Base-by-base conservation (phyloP, 2,888 invertebrate species). In the Agrochola litura region DNA sequence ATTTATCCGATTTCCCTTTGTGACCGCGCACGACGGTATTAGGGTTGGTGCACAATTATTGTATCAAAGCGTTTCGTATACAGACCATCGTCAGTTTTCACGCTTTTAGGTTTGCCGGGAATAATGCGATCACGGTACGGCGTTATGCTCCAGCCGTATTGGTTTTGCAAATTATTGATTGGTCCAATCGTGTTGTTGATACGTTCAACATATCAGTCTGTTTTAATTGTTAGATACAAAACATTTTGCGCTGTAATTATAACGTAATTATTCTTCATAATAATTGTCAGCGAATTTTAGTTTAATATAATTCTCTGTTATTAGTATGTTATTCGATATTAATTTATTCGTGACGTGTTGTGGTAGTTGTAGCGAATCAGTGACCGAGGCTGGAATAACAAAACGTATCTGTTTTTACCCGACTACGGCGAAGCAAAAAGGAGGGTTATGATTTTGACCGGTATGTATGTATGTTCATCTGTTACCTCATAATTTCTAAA, bases 1-100 rank as follows among this genome's bases (percentile, higher is more conserved):
- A 89, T 92, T 92, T 90, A 92, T 92, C 90, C 88, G 90, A 91
- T 92, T 92, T 90, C 88, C 88, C 89, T 91, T 91, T 90, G 88
- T 89, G 89, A 79, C 86, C 83, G 83, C 83, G 79, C 79, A 74
- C 85, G 83, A 81, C 88, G 87, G 85, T 90, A 86, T 88, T 87
- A 89, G 86, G 86, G 86, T 87, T 76, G 88, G 85, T 91, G 89
- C 88, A 90, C 91, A 90, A 89, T 89, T 89, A 89, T 89, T 90
- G 87, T 88, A 86, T 86, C 89, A 90, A 90, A 91, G 90, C 88
- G 77, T 65, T 87, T 78, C 75, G 82, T 80, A 77, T 80, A 76
- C 83, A 85, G 67, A 67, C 58, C 66, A 68, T 58, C 67, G 68
- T 67, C 64, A 81, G 77, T 79, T 87, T 86, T 82, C 80, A 85